A percentile compares a stretch with the other conserved stretches of the same genome.
Evolutionary conservation across 1,140 invertebrate species (phyloP).

Genomic region (Micrasema minimum): DNA sequence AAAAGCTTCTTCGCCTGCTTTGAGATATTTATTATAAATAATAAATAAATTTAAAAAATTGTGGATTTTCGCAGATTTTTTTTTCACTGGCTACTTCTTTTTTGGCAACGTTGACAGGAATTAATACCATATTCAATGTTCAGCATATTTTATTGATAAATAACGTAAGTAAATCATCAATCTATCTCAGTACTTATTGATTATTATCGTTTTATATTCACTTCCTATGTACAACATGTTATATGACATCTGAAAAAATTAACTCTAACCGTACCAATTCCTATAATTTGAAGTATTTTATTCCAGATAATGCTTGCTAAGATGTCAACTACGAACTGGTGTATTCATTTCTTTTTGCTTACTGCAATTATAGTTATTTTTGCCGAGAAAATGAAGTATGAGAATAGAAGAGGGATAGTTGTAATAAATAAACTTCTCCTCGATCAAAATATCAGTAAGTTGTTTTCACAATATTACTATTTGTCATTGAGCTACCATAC

Average conservation of each 20-base stretch:
- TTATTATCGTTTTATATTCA: neutral
- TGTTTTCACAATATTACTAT: too few relatives aligned
- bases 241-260: neutral
- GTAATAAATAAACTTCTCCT: neutral
- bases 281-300: neutral
- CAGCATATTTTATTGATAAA: neutral
- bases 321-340: neutral
- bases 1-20: too few relatives aligned
- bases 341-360: neutral
- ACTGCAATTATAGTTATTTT: neutral
- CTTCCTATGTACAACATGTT: neutral
- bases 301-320: neutral
- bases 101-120: neutral
- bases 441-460: neutral
- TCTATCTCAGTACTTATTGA: neutral
- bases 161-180: neutral
- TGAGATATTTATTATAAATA: too few relatives aligned
- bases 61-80: neutral
- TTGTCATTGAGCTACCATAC: too few relatives aligned
- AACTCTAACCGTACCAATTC: neutral
- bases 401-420: constrained; percentile 3
- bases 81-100: neutral
- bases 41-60: neutral
- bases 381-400: constrained; percentile 1
- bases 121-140: neutral